Percentiles rank a stretch among this genome's conserved stretches.
phyloP scores from a whole-genome alignment of 2,113 vertebrate genomes.

The Oceanodroma tethys region DNA sequence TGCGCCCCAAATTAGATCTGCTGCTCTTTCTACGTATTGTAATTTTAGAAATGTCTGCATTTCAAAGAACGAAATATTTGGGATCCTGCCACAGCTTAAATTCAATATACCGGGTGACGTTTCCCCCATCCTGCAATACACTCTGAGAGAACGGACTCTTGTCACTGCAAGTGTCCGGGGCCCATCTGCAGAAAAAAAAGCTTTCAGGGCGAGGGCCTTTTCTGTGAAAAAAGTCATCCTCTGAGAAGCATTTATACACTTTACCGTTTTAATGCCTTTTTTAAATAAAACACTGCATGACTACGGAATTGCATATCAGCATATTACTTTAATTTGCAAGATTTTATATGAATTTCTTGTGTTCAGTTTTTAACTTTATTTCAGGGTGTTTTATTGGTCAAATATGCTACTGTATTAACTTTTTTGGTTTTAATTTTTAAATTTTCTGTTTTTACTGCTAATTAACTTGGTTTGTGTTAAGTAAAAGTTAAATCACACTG shows the following conservation, averaged over 20 bases:
- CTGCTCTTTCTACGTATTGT: slow-evolving; percentile 42
- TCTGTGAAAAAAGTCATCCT: slow-evolving; percentile 27
- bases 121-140: neutral
- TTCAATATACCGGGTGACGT: neutral
- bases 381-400: slow-evolving; percentile 90
- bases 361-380: slow-evolving; percentile 79
- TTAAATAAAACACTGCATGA: slow-evolving; percentile 87
- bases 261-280: slow-evolving; percentile 70
- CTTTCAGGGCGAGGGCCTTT: neutral
- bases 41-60: slow-evolving; percentile 43
- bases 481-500: slow-evolving; percentile 95
- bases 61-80: slow-evolving; percentile 14
- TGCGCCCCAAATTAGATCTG: slow-evolving; percentile 13
- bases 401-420: slow-evolving; percentile 88
- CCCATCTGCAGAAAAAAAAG: neutral
- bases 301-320: slow-evolving; percentile 69
- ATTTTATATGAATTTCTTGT: slow-evolving; percentile 74
- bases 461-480: slow-evolving; percentile 80
- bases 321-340: slow-evolving; percentile 74
- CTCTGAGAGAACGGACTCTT: neutral
- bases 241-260: slow-evolving; percentile 46
- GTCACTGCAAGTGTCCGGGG: neutral
- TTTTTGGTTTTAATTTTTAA: slow-evolving; percentile 75
- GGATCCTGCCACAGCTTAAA: slow-evolving; percentile 45
- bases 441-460: slow-evolving; percentile 74